These are phyloP conservation scores for Agrilus mali DNA, from an alignment of 2,888 invertebrate species.

Conservation along the genomic window DNA sequence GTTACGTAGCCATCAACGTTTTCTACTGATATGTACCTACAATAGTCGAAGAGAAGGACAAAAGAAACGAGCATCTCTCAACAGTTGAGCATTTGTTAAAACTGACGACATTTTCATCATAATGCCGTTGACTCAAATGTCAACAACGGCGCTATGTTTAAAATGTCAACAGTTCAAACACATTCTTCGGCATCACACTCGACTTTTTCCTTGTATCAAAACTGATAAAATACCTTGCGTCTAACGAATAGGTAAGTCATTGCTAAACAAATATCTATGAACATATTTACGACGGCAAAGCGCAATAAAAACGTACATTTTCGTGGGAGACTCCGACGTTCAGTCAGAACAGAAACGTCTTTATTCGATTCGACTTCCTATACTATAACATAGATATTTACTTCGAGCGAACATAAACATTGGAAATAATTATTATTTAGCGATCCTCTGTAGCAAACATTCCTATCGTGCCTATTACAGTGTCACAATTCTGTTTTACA, in stretches of 20 bases:
- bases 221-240: background rate
- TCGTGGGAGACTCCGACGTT: slow-evolving; percentile 18
- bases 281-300: background rate
- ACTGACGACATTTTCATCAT: slow-evolving; percentile 35
- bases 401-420: slow-evolving; percentile 1
- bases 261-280: too few species aligned
- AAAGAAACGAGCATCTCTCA: too few species aligned
- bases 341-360: slow-evolving; percentile 16
- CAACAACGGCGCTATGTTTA: slow-evolving; percentile 37
- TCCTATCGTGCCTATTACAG: too few species aligned
- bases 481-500: too few species aligned
- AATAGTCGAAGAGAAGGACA: too few species aligned
- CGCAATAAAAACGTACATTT: background rate
- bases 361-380: slow-evolving; percentile 1
- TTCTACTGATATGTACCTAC: too few species aligned
- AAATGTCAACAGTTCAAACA: slow-evolving; percentile 37
- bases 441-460: too few species aligned
- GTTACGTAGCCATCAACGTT: too few species aligned
- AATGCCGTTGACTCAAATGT: slow-evolving; percentile 31
- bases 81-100: slow-evolving; percentile 19
- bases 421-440: too few species aligned
- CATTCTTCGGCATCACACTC: slow-evolving; percentile 6
- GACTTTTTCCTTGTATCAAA: background rate
- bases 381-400: slow-evolving; percentile 1
- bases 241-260: too few species aligned